phyloP scores from a whole-genome alignment of 1,140 invertebrate genomes.

The Scaptomyza graminum region DNA sequence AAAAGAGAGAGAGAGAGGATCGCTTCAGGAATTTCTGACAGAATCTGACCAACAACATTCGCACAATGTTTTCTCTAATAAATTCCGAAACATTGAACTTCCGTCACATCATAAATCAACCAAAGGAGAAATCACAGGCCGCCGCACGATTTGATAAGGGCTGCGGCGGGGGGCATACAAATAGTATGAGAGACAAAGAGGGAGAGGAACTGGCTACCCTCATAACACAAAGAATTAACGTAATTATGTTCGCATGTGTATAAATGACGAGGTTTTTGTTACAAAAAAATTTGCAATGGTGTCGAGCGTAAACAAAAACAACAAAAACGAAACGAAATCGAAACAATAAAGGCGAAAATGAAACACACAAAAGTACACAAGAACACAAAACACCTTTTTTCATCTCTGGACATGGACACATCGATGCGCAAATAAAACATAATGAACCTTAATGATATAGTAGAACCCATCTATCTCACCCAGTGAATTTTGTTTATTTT shows the following conservation, averaged over 20 bases:
- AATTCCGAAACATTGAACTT: constrained; percentile 80
- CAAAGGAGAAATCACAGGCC: constrained; percentile 28
- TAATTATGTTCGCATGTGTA: constrained; percentile 80
- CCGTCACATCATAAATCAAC: constrained; percentile 78
- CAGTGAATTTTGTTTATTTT: constrained; percentile 1
- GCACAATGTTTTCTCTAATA: constrained; percentile 76
- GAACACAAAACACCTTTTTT: constrained; percentile 68
- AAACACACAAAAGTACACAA: constrained; percentile 54
- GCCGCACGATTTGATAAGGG: constrained; percentile 51
- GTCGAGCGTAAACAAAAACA: constrained; percentile 79
- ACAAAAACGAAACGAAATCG: constrained; percentile 57
- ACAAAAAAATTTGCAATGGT: constrained; percentile 72
- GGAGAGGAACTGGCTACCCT: constrained; percentile 48
- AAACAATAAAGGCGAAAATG: constrained; percentile 73
- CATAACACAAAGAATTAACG: constrained; percentile 75
- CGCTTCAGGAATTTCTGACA: constrained; percentile 19
- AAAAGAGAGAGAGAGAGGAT: constrained; percentile 9
- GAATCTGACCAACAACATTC: constrained; percentile 35
- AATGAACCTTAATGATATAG: constrained; percentile 80
- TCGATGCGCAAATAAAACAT: constrained; percentile 67
- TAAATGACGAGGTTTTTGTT: constrained; percentile 63
- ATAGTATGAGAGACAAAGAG: constrained; percentile 5
- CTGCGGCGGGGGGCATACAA: constrained; percentile 19
- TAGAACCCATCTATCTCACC: constrained; percentile 41
- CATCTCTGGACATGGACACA: constrained; percentile 55